phyloP scores from a whole-genome alignment of 2,797 vertebrate species.

The Sphenopsis melanotis region DNA sequence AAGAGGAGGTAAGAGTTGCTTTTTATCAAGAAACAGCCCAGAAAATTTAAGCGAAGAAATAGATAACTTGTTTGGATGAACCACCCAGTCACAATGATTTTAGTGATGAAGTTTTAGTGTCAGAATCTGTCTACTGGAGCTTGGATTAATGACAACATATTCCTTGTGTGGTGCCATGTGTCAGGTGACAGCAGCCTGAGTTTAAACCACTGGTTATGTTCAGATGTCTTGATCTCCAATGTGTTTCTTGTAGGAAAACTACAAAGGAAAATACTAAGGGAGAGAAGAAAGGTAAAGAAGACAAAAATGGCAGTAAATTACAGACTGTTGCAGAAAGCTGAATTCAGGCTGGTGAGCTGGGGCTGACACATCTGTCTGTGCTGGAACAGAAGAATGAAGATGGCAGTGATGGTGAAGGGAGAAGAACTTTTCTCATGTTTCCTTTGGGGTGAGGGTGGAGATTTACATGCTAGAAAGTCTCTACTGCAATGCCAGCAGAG shows the following conservation, averaged over 20 bases:
- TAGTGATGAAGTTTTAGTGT: not conserved
- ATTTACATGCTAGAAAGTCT: not conserved
- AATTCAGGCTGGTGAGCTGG: not conserved
- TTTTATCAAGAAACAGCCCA: not conserved
- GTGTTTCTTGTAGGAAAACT: constrained; percentile 33
- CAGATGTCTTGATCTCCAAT: not conserved
- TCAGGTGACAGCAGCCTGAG: not conserved
- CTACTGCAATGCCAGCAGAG: not conserved
- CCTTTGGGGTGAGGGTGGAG: not conserved
- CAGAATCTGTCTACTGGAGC: not conserved
- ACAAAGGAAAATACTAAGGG: not conserved
- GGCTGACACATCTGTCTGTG: not conserved
- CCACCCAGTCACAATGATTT: not conserved
- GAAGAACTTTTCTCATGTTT: not conserved
- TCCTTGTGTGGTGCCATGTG: not conserved
- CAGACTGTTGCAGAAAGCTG: not conserved
- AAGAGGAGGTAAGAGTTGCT: not conserved
- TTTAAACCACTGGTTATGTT: not conserved
- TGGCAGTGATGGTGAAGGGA: not conserved
- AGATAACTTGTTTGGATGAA: not conserved
- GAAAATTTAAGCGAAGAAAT: not conserved
- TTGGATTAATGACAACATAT: not conserved
- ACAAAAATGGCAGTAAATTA: not conserved
- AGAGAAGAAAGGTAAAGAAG: constrained; percentile 17
- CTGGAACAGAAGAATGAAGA: not conserved